A percentile compares a stretch with the other conserved stretches of the same genome.
These are phyloP conservation scores for Neodiprion pinetum DNA, from an alignment of 1,140 invertebrate genomes.

Conservation along the genomic window DNA sequence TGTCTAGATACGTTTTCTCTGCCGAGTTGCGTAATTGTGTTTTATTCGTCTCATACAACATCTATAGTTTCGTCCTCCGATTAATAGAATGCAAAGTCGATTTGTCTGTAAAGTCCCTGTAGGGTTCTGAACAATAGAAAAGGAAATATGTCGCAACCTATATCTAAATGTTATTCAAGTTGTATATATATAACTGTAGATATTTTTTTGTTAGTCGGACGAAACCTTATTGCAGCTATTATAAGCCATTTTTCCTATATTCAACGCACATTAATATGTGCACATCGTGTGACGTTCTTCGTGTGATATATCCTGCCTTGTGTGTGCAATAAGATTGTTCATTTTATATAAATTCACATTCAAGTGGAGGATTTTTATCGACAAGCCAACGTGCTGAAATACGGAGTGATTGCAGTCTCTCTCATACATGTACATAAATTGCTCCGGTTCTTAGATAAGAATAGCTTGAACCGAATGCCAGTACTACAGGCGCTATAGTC, in stretches of 20 bases:
- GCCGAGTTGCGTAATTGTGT: constrained; percentile 34
- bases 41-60: constrained; percentile 24
- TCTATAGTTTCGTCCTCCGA: too few relatives aligned
- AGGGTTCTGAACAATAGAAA: too few relatives aligned
- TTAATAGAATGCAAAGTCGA: too few relatives aligned
- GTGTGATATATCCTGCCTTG: neutral
- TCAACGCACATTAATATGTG: neutral
- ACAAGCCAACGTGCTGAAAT: neutral
- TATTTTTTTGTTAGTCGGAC: neutral
- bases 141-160: too few relatives aligned
- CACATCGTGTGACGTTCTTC: neutral
- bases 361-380: neutral
- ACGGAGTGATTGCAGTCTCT: neutral
- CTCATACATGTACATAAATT: neutral
- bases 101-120: too few relatives aligned
- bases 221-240: too few relatives aligned
- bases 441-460: neutral
- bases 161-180: too few relatives aligned
- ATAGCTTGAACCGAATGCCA: neutral
- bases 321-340: neutral
- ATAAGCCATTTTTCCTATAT: too few relatives aligned
- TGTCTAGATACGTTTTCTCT: neutral
- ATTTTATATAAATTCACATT: neutral
- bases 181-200: neutral
- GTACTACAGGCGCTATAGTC: neutral